These are phyloP conservation scores for Drosophila sulfurigaster DNA, from an alignment of 1,140 invertebrate genomes.

Conservation along the genomic window DNA sequence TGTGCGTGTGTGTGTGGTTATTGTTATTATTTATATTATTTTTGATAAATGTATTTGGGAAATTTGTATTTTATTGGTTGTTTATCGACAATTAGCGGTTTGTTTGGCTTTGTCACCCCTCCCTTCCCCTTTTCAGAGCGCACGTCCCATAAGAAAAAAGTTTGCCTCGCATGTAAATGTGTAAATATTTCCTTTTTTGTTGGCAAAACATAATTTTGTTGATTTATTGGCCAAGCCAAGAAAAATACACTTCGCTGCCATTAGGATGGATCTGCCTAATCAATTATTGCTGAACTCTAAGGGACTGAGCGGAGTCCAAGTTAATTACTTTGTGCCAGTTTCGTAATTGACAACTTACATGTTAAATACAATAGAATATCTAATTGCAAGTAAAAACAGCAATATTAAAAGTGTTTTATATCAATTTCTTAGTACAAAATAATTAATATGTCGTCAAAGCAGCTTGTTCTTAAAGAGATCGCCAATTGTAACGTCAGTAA, in stretches of 20 bases:
- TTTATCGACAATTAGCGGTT: conserved; percentile 84
- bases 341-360: neutral
- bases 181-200: conserved; percentile 55
- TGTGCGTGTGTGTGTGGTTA: conserved; percentile 58
- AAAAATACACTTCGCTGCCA: neutral
- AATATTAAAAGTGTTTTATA: too few species aligned
- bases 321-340: neutral
- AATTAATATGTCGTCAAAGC: too few species aligned
- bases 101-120: conserved; percentile 60
- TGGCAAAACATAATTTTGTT: conserved; percentile 50
- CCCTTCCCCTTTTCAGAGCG: neutral
- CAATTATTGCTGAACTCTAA: conserved; percentile 6
- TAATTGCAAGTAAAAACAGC: too few species aligned
- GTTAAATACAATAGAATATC: neutral
- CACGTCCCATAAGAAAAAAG: conserved; percentile 10
- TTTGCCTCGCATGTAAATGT: conserved; percentile 51
- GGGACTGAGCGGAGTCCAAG: neutral
- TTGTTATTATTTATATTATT: conserved; percentile 84
- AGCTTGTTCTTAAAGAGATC: too few species aligned
- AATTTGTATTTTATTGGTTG: conserved; percentile 84
- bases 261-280: neutral
- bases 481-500: too few species aligned
- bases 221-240: conserved; percentile 64
- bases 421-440: too few species aligned
- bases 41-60: conserved; percentile 83